Conservation (phyloP, 2,888 invertebrate species). For the Aphodius granarius region DNA sequence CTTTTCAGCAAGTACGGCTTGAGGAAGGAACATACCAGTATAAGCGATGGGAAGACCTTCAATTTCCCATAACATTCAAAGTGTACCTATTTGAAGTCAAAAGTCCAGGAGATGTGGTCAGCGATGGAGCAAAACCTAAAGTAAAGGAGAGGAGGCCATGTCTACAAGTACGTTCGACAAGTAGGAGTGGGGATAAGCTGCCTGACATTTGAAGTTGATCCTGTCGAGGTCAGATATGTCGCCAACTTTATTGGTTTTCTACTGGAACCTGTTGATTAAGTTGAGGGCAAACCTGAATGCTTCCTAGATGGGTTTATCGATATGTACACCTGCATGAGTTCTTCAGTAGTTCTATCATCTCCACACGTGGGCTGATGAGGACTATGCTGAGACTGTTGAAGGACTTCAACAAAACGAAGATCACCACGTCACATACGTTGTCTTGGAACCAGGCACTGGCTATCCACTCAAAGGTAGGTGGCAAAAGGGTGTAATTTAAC, state of each 20-base stretch:
- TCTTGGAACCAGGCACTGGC: constrained; percentile 68
- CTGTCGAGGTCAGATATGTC: background rate
- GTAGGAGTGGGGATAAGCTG: too few species aligned
- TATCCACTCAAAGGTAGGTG: constrained; percentile 57
- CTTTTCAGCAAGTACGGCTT: constrained; percentile 63
- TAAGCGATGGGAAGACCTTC: constrained; percentile 66
- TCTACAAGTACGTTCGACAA: constrained; percentile 60
- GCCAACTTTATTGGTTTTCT: constrained; percentile 17
- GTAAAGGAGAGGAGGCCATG: constrained; percentile 70
- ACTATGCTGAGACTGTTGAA: constrained; percentile 58
- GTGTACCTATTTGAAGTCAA: constrained; percentile 68
- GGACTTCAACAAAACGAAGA: constrained; percentile 61
- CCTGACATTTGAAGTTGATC: too few species aligned
- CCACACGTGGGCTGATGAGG: constrained; percentile 66
- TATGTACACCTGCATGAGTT: constrained; percentile 44
- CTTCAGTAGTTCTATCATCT: constrained; percentile 65
- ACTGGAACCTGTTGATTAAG: too few species aligned
- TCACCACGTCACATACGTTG: constrained; percentile 66
- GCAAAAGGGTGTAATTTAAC: constrained; percentile 67
- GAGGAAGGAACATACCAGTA: constrained; percentile 66
- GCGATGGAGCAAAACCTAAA: constrained; percentile 59
- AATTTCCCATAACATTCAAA: constrained; percentile 64
- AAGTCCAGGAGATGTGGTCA: constrained; percentile 61
- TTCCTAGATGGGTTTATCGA: constrained; percentile 26
- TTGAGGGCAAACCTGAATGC: background rate